Evolutionary conservation across 2,888 invertebrate genomes (phyloP).

Genomic region (Drosophila cracens): DNA sequence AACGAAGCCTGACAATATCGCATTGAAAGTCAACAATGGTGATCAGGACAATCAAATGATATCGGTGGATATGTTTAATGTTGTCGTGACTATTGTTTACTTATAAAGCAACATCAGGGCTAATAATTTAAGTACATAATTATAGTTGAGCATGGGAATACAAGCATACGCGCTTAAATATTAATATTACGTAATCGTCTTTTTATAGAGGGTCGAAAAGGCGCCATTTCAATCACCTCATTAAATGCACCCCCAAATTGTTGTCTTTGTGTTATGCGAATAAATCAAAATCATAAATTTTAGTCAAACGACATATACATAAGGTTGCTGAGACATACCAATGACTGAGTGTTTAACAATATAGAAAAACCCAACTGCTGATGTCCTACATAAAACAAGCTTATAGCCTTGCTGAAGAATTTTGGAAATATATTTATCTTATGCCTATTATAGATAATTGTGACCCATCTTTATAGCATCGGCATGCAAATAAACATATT

Average conservation of each 20-base stretch:
- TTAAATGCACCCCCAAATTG: slow-evolving; percentile 32
- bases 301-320: slow-evolving; percentile 30
- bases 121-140: background rate
- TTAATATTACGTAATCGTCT: background rate
- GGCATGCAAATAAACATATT: slow-evolving; percentile 58
- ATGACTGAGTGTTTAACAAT: slow-evolving; percentile 14
- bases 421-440: slow-evolving; percentile 57
- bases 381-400: slow-evolving; percentile 74
- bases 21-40: background rate
- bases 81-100: too few relatives aligned
- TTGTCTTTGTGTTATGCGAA: slow-evolving; percentile 44
- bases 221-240: slow-evolving; percentile 49
- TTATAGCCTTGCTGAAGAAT: slow-evolving; percentile 72
- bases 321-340: slow-evolving; percentile 30
- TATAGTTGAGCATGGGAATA: background rate
- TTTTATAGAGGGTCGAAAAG: slow-evolving; percentile 5
- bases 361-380: slow-evolving; percentile 39
- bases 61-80: background rate
- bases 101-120: background rate
- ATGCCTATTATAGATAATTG: slow-evolving; percentile 63
- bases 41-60: background rate
- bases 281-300: slow-evolving; percentile 60
- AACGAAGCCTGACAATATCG: background rate
- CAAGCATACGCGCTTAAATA: background rate
- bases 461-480: slow-evolving; percentile 69